phyloP scores from a whole-genome alignment of 2,113 vertebrate genomes.

The Zosterops pallidus region DNA sequence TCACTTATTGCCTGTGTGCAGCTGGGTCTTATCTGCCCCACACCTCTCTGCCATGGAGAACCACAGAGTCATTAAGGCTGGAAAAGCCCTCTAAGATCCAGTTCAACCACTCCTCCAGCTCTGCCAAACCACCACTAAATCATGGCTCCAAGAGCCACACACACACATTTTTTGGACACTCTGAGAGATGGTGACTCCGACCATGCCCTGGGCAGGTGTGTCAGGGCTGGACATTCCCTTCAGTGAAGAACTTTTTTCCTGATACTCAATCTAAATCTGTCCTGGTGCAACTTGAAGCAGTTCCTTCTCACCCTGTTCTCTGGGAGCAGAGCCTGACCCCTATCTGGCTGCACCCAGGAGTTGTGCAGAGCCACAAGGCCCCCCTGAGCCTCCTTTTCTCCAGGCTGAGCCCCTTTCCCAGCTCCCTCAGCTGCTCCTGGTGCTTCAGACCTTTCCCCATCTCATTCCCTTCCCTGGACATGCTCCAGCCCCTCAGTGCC shows the following conservation, averaged over 20 bases:
- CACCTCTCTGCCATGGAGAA: neutral
- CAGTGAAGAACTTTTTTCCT: neutral
- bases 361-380: rapidly evolving
- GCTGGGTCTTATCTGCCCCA: neutral
- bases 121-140: neutral
- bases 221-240: neutral
- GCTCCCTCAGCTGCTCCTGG: rapidly evolving
- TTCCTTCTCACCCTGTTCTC: neutral
- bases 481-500: rapidly evolving
- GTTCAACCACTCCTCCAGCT: neutral
- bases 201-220: no score
- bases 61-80: neutral
- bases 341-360: rapidly evolving
- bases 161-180: neutral
- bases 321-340: rapidly evolving
- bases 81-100: rapidly evolving
- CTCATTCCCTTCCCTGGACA: rapidly evolving
- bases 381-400: neutral
- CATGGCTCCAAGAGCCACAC: neutral
- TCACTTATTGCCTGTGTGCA: neutral
- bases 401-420: neutral
- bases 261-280: neutral
- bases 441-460: neutral
- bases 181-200: neutral
- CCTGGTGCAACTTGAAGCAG: rapidly evolving